phyloP scores from a whole-genome alignment of 1,140 invertebrate species.

The Drosophila watanabei region DNA sequence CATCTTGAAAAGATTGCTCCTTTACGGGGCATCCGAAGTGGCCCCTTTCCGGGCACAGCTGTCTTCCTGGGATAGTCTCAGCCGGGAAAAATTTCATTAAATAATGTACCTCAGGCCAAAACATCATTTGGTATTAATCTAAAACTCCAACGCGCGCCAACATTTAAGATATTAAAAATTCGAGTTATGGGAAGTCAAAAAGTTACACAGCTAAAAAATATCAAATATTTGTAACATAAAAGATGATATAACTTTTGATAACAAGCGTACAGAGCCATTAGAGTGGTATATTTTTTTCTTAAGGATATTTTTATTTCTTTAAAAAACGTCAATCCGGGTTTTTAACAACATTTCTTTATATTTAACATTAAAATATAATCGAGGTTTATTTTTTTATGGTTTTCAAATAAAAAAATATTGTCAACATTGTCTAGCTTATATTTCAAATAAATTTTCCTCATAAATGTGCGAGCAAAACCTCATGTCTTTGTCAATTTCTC shows the following conservation, averaged over 20 bases:
- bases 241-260: neutral
- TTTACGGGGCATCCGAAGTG: neutral
- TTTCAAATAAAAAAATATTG: no score
- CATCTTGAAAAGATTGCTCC: constrained; percentile 26
- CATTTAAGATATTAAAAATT: neutral
- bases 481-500: neutral
- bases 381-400: no score
- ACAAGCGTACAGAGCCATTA: neutral
- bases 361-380: neutral
- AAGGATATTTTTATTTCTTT: neutral
- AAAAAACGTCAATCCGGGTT: neutral
- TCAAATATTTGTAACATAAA: neutral
- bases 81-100: constrained; percentile 8
- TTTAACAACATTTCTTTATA: neutral
- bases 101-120: constrained; percentile 1
- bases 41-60: constrained; percentile 24
- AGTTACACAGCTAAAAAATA: neutral
- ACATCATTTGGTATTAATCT: neutral
- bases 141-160: neutral
- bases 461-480: neutral
- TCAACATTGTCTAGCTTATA: no score
- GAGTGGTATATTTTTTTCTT: no score
- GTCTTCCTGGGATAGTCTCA: constrained; percentile 6
- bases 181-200: constrained; percentile 1
- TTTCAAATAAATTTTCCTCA: neutral